Evolutionary conservation across 2,113 vertebrate genomes (phyloP).

Genomic region (Etheostoma cragini): DNA sequence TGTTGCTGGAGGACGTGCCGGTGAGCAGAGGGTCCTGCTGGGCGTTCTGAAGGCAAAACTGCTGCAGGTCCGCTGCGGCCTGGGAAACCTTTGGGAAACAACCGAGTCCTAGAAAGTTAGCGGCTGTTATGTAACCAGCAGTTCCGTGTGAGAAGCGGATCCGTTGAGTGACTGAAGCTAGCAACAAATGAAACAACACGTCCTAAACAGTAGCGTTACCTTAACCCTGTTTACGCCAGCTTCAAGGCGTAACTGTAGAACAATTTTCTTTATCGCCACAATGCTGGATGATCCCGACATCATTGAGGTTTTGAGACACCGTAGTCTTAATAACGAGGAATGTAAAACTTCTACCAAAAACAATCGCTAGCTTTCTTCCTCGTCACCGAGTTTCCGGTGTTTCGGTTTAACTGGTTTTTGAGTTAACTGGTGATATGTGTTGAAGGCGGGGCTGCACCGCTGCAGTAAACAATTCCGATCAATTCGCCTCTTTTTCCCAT

Average conservation of each 20-base stretch:
- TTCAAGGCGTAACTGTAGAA: slow-evolving; percentile 92
- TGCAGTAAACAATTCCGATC: too few relatives aligned
- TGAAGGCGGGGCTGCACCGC: too few relatives aligned
- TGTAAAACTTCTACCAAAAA: neutral
- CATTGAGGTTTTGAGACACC: neutral
- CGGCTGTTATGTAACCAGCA: fast-evolving
- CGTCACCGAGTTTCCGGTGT: slow-evolving; percentile 61
- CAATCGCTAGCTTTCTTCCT: slow-evolving; percentile 20
- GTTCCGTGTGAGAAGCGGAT: fast-evolving
- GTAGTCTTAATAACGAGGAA: neutral
- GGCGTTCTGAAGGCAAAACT: slow-evolving; percentile 96
- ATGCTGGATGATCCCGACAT: slow-evolving; percentile 92
- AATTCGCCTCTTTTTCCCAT: too few relatives aligned
- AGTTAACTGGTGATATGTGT: too few relatives aligned
- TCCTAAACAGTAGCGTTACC: slow-evolving; percentile 74
- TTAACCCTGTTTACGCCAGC: slow-evolving; percentile 92
- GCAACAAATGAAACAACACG: slow-evolving; percentile 18
- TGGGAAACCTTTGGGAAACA: slow-evolving; percentile 90
- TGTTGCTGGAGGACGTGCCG: slow-evolving; percentile 94
- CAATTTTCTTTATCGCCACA: slow-evolving; percentile 91
- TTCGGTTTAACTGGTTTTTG: too few relatives aligned
- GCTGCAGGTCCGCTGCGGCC: slow-evolving; percentile 95
- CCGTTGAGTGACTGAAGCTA: neutral
- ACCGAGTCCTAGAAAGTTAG: neutral
- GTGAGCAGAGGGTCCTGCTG: slow-evolving; percentile 96